Base-by-base conservation (phyloP, 2,888 invertebrate genomes). In the Coenonympha glycerion region DNA sequence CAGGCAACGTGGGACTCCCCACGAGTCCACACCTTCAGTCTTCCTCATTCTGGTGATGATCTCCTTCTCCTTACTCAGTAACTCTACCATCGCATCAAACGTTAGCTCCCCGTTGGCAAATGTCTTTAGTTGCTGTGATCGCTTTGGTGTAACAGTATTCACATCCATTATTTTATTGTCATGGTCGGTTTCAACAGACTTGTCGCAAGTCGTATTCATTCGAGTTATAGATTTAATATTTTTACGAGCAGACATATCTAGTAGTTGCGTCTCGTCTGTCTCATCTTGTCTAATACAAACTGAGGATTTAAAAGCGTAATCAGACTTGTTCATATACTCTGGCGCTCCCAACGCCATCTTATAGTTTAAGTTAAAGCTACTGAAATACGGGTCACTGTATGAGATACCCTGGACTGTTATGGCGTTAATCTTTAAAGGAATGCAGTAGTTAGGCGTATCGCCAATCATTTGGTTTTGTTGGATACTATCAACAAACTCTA, bases 1-100 rank as follows among this genome's bases (percentile, higher is more conserved):
- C 65, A 93, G 79, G 46, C 89, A 87, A 36, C 83, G 84, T 53
- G 91, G 89, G 48, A 90, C 89, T 37, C 91, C 91, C 91, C 91
- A 92, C 58, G 77, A 76, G 67, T 84, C 78, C 47, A 68, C 39
- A 51, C 64, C 62, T 55, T 71, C 63, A 47, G 53, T 56, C 57
- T 66, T 66, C 47, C 58, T 61, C 71, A 81, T 62, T 47, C 67
- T 66, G 63, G 69, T 73, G 56, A 76, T 64, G 55, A 76, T 67
- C 56, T 68, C 65, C 59, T 68, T 71, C 64, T 83, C 80, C 56
- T 76, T 73, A 59, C 68, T 69, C 61, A 73, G 69, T 54, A 86
- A 71, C 64, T 79, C 80, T 69, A 88, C 66, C 82, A 87, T 81
- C 57, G 76, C 78, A 62, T 79, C 84, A 63, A 82, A 82, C 49